A percentile compares a stretch with the other conserved stretches of the same genome.
These are phyloP conservation scores for Muricea muricata DNA, from an alignment of 92 coral and sea anemone species.

Conservation along the genomic window DNA sequence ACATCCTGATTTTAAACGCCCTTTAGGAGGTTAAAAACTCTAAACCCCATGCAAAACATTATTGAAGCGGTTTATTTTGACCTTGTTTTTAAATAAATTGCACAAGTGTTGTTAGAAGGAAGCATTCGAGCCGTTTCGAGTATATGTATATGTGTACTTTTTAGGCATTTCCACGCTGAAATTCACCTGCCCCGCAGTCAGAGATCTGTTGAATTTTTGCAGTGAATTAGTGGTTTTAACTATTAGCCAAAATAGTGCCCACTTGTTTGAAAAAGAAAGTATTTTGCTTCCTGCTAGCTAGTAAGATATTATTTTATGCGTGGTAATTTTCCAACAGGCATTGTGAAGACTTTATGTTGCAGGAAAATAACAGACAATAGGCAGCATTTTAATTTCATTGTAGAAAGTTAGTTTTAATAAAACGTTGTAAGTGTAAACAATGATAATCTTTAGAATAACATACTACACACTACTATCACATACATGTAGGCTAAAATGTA, in stretches of 20 bases:
- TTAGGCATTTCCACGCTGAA: not conserved
- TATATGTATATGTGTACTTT: not conserved
- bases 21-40: slow-evolving; percentile 8
- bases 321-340: not conserved
- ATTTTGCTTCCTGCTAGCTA: not conserved
- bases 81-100: not conserved
- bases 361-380: not conserved
- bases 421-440: not conserved
- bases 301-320: not conserved
- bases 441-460: not conserved
- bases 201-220: not conserved
- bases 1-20: not conserved
- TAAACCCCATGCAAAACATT: not conserved
- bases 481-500: not conserved
- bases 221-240: not conserved
- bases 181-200: not conserved
- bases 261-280: not conserved
- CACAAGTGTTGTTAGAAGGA: not conserved
- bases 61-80: not conserved
- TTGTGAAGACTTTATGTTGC: not conserved
- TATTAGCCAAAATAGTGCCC: not conserved
- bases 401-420: not conserved
- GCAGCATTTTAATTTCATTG: not conserved
- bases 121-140: not conserved
- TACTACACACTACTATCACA: not conserved